Evolutionary conservation across 2,888 invertebrate species (phyloP).

Genomic region (Lithosia quadra): DNA sequence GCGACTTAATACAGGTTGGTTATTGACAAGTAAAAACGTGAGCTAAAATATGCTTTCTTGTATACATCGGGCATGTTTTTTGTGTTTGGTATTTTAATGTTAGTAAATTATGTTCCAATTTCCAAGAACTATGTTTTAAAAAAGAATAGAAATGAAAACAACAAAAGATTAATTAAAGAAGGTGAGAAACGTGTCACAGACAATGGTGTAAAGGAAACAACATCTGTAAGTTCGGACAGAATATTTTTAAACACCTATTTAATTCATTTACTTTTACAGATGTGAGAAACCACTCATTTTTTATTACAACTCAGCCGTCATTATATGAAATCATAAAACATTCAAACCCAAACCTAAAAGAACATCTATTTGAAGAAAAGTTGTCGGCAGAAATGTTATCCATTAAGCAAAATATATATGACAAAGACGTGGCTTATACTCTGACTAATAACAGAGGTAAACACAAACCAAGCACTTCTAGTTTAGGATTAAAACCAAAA

Average conservation of each 20-base stretch:
- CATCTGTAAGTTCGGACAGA: neutral
- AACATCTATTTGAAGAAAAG: slow-evolving; percentile 72
- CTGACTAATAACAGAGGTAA: slow-evolving; percentile 13
- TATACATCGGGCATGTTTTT: slow-evolving; percentile 77
- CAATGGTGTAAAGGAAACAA: neutral
- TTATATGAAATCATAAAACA: slow-evolving; percentile 53
- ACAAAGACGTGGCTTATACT: slow-evolving; percentile 34
- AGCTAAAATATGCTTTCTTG: slow-evolving; percentile 62
- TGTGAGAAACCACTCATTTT: slow-evolving; percentile 37
- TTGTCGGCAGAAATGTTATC: slow-evolving; percentile 72
- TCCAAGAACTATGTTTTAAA: slow-evolving; percentile 53
- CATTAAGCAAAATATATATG: slow-evolving; percentile 65
- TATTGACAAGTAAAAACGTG: slow-evolving; percentile 27
- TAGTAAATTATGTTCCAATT: slow-evolving; percentile 55
- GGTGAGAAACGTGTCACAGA: neutral
- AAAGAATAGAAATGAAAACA: slow-evolving; percentile 30
- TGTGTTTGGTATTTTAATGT: slow-evolving; percentile 68
- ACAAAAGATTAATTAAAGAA: neutral
- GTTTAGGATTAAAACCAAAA: slow-evolving; percentile 63
- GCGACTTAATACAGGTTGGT: slow-evolving; percentile 12
- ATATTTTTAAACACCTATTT: neutral
- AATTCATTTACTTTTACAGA: slow-evolving; percentile 45
- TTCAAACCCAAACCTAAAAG: slow-evolving; percentile 63
- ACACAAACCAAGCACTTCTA: slow-evolving; percentile 60
- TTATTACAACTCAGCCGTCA: slow-evolving; percentile 43